Conservation (phyloP, 2,797 vertebrate species). For the Neosalanx taihuensis region DNA sequence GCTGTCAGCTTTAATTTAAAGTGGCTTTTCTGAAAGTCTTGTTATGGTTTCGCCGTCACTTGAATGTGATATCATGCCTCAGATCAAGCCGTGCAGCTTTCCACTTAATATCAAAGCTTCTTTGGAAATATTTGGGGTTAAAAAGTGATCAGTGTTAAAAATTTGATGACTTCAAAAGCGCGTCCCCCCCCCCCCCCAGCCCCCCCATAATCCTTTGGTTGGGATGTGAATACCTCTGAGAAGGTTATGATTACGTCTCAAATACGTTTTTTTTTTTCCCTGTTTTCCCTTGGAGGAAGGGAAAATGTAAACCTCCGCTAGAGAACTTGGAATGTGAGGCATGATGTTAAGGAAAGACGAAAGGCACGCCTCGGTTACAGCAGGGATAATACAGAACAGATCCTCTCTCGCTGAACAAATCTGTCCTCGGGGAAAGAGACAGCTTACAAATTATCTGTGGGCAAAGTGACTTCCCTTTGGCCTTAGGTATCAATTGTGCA, state of each 20-base stretch:
- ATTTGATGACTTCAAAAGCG: slow-evolving; percentile 72
- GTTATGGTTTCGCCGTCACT: slow-evolving; percentile 73
- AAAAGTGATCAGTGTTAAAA: slow-evolving; percentile 76
- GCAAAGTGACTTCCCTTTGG: slow-evolving; percentile 78
- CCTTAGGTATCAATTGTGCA: slow-evolving; percentile 80
- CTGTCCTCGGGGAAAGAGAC: slow-evolving; percentile 70
- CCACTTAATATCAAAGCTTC: slow-evolving; percentile 73
- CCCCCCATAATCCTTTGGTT: slow-evolving; percentile 44
- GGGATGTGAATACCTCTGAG: slow-evolving; percentile 62
- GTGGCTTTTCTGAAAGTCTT: slow-evolving; percentile 74
- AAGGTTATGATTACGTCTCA: slow-evolving; percentile 71
- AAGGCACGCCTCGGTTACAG: slow-evolving; percentile 67
- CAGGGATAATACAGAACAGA: slow-evolving; percentile 84
- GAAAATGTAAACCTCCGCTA: slow-evolving; percentile 70
- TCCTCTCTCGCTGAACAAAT: slow-evolving; percentile 83
- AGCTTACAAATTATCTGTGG: slow-evolving; percentile 82
- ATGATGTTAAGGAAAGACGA: slow-evolving; percentile 73
- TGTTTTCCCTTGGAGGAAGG: slow-evolving; percentile 64
- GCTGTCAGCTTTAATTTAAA: slow-evolving; percentile 77
- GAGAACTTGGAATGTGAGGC: slow-evolving; percentile 56
- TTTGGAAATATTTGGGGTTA: slow-evolving; percentile 74
- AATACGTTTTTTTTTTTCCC: slow-evolving; percentile 63
- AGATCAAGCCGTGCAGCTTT: slow-evolving; percentile 73
- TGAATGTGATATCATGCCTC: slow-evolving; percentile 64
- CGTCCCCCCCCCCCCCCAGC: neutral